Evolutionary conservation across 30 jellyfish, hydroid and myxozoan species (phyloP), one percentile per base, ranked within the genome.

Genomic region (Aurelia coerulea): DNA sequence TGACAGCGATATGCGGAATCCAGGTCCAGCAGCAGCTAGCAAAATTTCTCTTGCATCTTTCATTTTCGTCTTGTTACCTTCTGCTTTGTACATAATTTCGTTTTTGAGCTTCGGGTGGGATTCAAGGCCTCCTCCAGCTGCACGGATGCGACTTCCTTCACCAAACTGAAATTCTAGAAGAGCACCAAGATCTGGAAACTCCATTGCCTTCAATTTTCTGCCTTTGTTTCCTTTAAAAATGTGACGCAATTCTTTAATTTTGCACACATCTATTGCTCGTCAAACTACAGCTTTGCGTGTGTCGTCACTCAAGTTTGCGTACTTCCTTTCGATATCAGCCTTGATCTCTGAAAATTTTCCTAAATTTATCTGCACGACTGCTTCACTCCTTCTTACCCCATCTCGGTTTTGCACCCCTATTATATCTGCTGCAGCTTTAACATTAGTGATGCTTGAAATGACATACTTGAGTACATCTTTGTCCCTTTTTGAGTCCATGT

Each of bases 141-240:
- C 69, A 60, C 31, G 3, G 3, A 60, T 32, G 10, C 69, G 69
- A 11, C 69, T 60, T 60, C 69, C 69, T 60, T 60, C 69, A 5
- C 78, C 78, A 68, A 68, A 68, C 58, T 31, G 58, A 39, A 33
- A 33, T 32, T 68, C 78, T 2, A 68, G 78, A 39, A 68, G 29
- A 3, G 58, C 58, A 31, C 58, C 78, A 3, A 68, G 58, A 31
- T 68, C 78, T 68, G 78, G 78, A 39, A 68, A 68, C 58, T 68
- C 58, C 23, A 31, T 39, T 16, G 78, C 52, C 78, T 68, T 68
- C 78, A 68, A 68, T 68, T 68, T 33, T 9, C 58, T 39, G 52
- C 78, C 78, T 68, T 39, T 33, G 69, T 60, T 60, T 17, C 78
- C 78, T 5, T 2, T 39, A 29, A 39, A 33, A 68, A 9, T 68